Evolutionary conservation across 2,113 vertebrate genomes (phyloP).

Genomic region (Oreamnos americanus): DNA sequence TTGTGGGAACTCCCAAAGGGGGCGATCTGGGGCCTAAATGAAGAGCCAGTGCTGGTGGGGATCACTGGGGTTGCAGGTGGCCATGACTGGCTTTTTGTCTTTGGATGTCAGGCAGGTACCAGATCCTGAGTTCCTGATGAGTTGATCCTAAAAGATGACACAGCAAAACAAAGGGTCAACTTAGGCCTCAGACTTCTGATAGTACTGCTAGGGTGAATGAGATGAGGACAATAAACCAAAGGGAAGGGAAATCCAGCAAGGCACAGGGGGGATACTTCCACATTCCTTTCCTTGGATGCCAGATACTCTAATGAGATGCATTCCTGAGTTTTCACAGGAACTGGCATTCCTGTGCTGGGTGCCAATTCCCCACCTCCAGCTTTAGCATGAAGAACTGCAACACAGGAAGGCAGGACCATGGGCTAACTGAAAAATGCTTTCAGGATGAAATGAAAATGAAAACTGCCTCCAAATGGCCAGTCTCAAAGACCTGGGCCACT

Average conservation of each 20-base stretch:
- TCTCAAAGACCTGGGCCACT: background rate
- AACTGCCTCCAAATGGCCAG: background rate
- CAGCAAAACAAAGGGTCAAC: background rate
- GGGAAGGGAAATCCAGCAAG: background rate
- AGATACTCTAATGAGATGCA: background rate
- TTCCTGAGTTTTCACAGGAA: background rate
- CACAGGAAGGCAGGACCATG: background rate
- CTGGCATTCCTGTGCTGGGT: background rate
- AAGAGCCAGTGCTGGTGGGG: conserved; percentile 89
- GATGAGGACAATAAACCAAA: background rate
- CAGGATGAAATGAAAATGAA: background rate
- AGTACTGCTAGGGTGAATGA: too few species aligned
- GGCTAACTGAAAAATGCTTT: background rate
- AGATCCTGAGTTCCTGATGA: conserved; percentile 87
- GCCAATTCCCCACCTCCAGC: background rate
- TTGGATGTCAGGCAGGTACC: conserved; percentile 84
- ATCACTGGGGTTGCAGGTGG: conserved; percentile 82
- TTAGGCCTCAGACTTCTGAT: background rate
- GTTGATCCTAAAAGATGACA: conserved; percentile 80
- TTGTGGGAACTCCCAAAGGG: background rate
- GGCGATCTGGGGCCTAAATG: conserved; percentile 72
- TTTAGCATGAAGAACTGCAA: background rate
- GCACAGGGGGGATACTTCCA: background rate
- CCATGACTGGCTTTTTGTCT: conserved; percentile 80
- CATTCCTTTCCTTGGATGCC: background rate